These are phyloP conservation scores for Lottia scabra DNA, from an alignment of 2,888 invertebrate species.

Conservation along the genomic window DNA sequence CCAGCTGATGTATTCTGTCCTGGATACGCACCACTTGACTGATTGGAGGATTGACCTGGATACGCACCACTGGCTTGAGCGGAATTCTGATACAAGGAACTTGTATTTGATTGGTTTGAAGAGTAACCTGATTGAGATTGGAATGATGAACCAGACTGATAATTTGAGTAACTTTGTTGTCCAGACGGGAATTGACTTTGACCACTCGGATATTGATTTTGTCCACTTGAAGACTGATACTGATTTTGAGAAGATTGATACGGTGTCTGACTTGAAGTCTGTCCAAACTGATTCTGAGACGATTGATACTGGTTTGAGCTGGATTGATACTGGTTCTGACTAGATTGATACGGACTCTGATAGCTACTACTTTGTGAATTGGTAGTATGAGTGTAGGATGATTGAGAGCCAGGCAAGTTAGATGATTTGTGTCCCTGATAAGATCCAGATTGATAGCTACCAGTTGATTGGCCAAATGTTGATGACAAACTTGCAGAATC, in stretches of 20 bases:
- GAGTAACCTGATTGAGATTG: slow-evolving; percentile 51
- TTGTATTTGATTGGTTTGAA: slow-evolving; percentile 21
- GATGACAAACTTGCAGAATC: slow-evolving; percentile 32
- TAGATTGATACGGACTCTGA: slow-evolving; percentile 43
- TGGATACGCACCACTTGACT: slow-evolving; percentile 29
- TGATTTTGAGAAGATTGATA: slow-evolving; percentile 30
- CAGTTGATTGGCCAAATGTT: slow-evolving; percentile 30
- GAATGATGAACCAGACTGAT: slow-evolving; percentile 55
- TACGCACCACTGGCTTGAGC: slow-evolving; percentile 7
- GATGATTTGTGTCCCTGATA: slow-evolving; percentile 37
- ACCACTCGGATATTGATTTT: slow-evolving; percentile 30
- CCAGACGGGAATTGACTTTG: slow-evolving; percentile 42
- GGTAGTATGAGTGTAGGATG: slow-evolving; percentile 29
- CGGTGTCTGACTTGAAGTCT: slow-evolving; percentile 24
- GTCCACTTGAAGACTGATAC: slow-evolving; percentile 29
- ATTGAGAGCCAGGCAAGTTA: slow-evolving; percentile 27
- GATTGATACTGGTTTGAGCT: slow-evolving; percentile 41
- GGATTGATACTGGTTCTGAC: slow-evolving; percentile 35
- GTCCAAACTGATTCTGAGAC: slow-evolving; percentile 17
- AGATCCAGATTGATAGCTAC: slow-evolving; percentile 29
- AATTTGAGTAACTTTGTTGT: slow-evolving; percentile 23
- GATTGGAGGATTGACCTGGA: slow-evolving; percentile 28
- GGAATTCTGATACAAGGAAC: slow-evolving; percentile 30
- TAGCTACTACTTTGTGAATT: slow-evolving; percentile 15
- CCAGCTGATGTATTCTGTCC: too few relatives aligned